A percentile compares a stretch with the other conserved stretches of the same genome.
These are phyloP conservation scores for Fistularia tabacaria DNA, from an alignment of 2,797 vertebrate species.

Conservation along the genomic window DNA sequence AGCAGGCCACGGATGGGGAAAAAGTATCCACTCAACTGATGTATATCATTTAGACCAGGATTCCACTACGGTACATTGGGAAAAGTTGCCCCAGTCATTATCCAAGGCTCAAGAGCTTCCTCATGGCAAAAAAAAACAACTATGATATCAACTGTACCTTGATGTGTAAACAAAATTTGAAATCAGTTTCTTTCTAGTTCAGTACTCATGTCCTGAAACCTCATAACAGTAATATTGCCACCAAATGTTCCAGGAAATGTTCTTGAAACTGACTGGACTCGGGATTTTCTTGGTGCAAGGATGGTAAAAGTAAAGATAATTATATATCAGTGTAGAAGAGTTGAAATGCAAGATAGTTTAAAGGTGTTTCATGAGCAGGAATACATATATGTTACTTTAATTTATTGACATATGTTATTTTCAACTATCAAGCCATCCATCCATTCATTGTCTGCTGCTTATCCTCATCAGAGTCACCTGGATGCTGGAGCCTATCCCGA, in stretches of 20 bases:
- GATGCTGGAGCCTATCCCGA: no score
- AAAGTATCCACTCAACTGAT: slow-evolving; percentile 13
- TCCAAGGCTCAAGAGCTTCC: slow-evolving; percentile 45
- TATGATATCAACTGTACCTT: slow-evolving; percentile 64
- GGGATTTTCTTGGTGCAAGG: no score
- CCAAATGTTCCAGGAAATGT: slow-evolving; percentile 6
- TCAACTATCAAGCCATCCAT: no score
- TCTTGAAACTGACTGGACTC: not conserved
- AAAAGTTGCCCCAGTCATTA: slow-evolving; percentile 57
- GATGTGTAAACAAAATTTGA: slow-evolving; percentile 42
- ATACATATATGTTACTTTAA: no score
- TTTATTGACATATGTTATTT: no score
- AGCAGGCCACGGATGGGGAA: slow-evolving; percentile 11
- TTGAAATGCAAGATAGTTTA: no score
- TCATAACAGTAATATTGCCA: slow-evolving; percentile 47
- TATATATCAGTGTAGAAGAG: no score
- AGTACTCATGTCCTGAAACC: slow-evolving; percentile 53
- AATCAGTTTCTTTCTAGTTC: slow-evolving; percentile 47
- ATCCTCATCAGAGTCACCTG: no score
- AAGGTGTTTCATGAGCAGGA: no score
- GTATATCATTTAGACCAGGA: slow-evolving; percentile 20
- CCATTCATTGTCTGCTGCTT: no score
- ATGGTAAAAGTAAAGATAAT: no score
- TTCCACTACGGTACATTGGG: slow-evolving; percentile 36
- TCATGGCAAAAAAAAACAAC: slow-evolving; percentile 65